Evolutionary conservation across 2,888 invertebrate species (phyloP).

Genomic region (Parnassius glacialis): DNA sequence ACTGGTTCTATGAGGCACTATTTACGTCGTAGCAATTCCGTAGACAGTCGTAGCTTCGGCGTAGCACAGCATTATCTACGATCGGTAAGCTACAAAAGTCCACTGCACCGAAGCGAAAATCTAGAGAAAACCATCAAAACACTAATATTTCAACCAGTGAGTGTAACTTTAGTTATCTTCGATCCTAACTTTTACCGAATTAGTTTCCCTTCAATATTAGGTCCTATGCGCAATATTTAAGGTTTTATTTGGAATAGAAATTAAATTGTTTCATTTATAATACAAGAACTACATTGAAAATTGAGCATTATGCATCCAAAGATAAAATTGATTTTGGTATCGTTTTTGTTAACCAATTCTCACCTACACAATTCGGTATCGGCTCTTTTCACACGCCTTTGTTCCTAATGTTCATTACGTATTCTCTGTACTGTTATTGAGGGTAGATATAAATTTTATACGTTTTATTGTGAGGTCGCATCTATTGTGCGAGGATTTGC

Average conservation of each 20-base stretch:
- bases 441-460: slow-evolving; percentile 71
- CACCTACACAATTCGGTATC: slow-evolving; percentile 67
- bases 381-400: slow-evolving; percentile 70
- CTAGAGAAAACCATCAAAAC: slow-evolving; percentile 63
- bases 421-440: slow-evolving; percentile 71
- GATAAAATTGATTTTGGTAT: slow-evolving; percentile 39
- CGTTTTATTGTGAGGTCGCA: slow-evolving; percentile 59
- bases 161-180: slow-evolving; percentile 66
- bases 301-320: slow-evolving; percentile 34
- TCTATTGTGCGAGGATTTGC: slow-evolving; percentile 58
- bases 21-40: slow-evolving; percentile 25
- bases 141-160: slow-evolving; percentile 67
- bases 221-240: slow-evolving; percentile 35
- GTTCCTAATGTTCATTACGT: slow-evolving; percentile 77
- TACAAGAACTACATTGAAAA: slow-evolving; percentile 35
- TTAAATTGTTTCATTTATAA: slow-evolving; percentile 44
- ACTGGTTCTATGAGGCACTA: no score
- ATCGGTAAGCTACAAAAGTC: slow-evolving; percentile 45
- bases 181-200: slow-evolving; percentile 48
- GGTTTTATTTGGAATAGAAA: slow-evolving; percentile 36
- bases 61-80: slow-evolving; percentile 27
- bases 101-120: slow-evolving; percentile 49
- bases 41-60: slow-evolving; percentile 10
- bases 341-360: slow-evolving; percentile 51
- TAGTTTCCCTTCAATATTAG: slow-evolving; percentile 30